Base-by-base conservation (phyloP, 2,113 vertebrate genomes). In the Ictalurus furcatus region DNA sequence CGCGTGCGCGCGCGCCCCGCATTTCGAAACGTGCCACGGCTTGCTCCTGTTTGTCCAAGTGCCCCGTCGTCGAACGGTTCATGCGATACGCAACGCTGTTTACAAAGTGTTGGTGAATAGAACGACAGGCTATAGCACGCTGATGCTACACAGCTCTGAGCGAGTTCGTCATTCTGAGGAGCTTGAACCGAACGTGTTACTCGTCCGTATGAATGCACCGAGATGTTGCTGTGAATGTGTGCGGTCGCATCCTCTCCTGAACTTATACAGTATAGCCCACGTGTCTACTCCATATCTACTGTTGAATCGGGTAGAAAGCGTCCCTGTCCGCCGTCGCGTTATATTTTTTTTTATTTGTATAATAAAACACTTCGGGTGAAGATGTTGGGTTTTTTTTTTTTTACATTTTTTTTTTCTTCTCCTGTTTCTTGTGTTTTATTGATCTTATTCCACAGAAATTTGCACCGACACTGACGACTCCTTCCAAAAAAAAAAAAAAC, bases 1-100 rank as follows among this genome's bases (percentile, higher is more conserved):
- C 78, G 7, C 16, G 17, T 61, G 56, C 17, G 44, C 13, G 56
- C 78, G 7, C 16, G 61, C 30, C 61, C 52, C 14, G 11, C 67
- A 74, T 73, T 73, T 73, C 54, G 44, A 44, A 84, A 74, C 80
- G 8, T 8, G 87, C 28, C 34, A n/a, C 34, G 21, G 59, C 87
- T 73, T 84, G 80, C 30, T 59, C 52, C 6, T n/a, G 52, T 83
- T 88, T 59, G 65, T 84, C 34, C 13, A 44, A 40, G 21, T 73
- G 25, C 14, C 5, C 6, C 16, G 52, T 28, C 21, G 21, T 52
- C 23, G 6, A 21, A 65, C 34, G 54, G 3, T 73, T 58, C n/a
- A 3, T 3, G 34, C 44, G 7, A 48, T 7, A 48, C 44, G 37
- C 7, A 56, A 73, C 79, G 3, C 5, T 17, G 44, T 28, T 19